Evolutionary conservation across 2,797 vertebrate genomes (phyloP), one percentile per base, ranked within the genome.

Genomic region (Gila robusta): DNA sequence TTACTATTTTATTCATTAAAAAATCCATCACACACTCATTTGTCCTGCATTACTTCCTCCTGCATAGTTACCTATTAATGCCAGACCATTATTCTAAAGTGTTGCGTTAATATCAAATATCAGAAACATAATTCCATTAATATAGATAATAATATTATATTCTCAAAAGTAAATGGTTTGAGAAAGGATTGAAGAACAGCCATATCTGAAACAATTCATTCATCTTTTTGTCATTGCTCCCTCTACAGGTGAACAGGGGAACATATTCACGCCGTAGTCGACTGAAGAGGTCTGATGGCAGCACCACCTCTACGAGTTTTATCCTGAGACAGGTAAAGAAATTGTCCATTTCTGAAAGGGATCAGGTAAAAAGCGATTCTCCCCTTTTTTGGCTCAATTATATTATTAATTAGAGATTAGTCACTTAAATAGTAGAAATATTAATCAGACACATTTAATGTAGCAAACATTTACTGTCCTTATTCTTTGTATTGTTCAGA

Each of bases 271-370:
- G 98, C 86, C 96, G 98, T 91, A 98, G 98, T 93, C 96, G 97
- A 8, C 93, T 99, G 83, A 99, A 98, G 91, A 95, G 98, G 84
- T 99, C 98, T 0, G 98, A 99, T 93, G 98, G 98, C 91, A 98
- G 97, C 94, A 99, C 98, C 88, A 98, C 98, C 78, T 98, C 98
- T 87, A 99, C 98, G 92, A 98, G 98, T 92, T 99, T 99, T 94
- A 99, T 98, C 93, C 97, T 99, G 91, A 96, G 98, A 96, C 98
- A 98, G 98, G 98, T 98, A 95, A 87, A 84, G 12, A 32, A 54
- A 23, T 64, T 17, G 19, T 21, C 49, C 3, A 14, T 41, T 71
- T 71, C 12, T 81, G 64, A 14, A 39, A 39, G 28, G 19, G 49
- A 44, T 64, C 41, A 64, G 59, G 59, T 64, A 16, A 64, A 47